Percentiles rank a stretch among this genome's conserved stretches.
phyloP scores from a whole-genome alignment of 2,113 vertebrate species.

The Alligator mississippiensis region DNA sequence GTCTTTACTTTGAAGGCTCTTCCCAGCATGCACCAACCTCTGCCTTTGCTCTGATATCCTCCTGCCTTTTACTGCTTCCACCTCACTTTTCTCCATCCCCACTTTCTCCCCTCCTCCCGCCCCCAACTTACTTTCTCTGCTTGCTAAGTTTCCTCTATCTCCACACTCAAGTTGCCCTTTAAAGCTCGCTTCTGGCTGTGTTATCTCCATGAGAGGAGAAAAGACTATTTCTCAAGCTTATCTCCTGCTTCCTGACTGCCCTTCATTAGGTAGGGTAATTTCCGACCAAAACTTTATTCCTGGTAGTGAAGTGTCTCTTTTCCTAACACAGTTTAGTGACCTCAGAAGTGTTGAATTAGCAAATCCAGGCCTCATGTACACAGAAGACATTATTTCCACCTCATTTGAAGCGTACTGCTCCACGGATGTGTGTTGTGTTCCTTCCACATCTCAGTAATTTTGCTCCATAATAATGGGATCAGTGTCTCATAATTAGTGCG shows the following conservation, averaged over 20 bases:
- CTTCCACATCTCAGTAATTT: constrained; percentile 1
- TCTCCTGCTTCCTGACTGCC: neutral
- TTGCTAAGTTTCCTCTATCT: neutral
- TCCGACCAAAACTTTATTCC: neutral
- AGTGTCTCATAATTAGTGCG: neutral
- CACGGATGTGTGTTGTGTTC: neutral
- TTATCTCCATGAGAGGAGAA: neutral
- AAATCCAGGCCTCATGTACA: neutral
- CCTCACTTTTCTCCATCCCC: neutral
- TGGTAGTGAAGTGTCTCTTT: fast-evolving
- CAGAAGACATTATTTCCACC: constrained; percentile 16
- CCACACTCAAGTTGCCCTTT: fast-evolving
- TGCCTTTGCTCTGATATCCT: neutral
- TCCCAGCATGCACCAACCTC: neutral
- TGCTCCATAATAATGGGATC: neutral
- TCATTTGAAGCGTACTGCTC: neutral
- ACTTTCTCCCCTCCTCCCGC: neutral
- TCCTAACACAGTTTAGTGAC: neutral
- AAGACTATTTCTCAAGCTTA: fast-evolving
- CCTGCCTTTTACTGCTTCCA: neutral
- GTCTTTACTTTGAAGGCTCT: neutral
- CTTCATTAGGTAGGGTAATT: neutral
- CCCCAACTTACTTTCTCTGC: neutral
- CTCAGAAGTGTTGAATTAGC: neutral
- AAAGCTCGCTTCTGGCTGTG: neutral